Base-by-base conservation (phyloP, 2,113 vertebrate species). In the Semnornis frantzii region DNA sequence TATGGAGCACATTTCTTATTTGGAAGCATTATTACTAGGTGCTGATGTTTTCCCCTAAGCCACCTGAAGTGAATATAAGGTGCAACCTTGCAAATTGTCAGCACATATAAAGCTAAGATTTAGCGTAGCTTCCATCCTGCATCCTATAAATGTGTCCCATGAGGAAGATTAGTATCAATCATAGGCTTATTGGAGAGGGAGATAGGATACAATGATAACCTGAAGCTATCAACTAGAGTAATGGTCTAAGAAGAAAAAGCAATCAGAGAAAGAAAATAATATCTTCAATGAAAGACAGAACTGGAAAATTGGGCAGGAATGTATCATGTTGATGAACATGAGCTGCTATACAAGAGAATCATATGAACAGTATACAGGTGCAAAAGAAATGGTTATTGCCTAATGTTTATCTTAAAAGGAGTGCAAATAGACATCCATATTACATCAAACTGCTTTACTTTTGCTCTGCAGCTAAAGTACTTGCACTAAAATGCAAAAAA, bases 101-200 rank as follows among this genome's bases (percentile, higher is more conserved):
- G 97, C 94, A 95, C 93, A 89, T 83, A 97, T 93, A 97, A 97
- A 97, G 95, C 95, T 93, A 94, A 97, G 97, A 98, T 98, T 98
- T 98, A 98, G 96, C 97, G 94, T 91, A 93, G 95, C 94, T 98
- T 97, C 95, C 84, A 96, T 96, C 95, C 92, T 90, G 95, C 93
- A 94, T 97, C 95, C 96, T 97, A 96, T 97, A 98, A 98, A 98
- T 83, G 96, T 95, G 95, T 97, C 97, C 97, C 96, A 80, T 1
- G 96, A 97, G 97, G 96, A 96, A 98, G 96, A 98, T 98, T 97
- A 98, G 97, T 98, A 98, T 98, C 98, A 98, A 98, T 98, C 98
- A 98, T 94, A 91, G 97, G 97, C 97, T 98, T 98, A 98, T 97
- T 98, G 98, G 97, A 97, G 96, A 97, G 96, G 88, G 93, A 98